A percentile compares a stretch with the other conserved stretches of the same genome.
These are phyloP conservation scores for Laterallus jamaicensis DNA, from an alignment of 2,113 vertebrate species.

Conservation along the genomic window DNA sequence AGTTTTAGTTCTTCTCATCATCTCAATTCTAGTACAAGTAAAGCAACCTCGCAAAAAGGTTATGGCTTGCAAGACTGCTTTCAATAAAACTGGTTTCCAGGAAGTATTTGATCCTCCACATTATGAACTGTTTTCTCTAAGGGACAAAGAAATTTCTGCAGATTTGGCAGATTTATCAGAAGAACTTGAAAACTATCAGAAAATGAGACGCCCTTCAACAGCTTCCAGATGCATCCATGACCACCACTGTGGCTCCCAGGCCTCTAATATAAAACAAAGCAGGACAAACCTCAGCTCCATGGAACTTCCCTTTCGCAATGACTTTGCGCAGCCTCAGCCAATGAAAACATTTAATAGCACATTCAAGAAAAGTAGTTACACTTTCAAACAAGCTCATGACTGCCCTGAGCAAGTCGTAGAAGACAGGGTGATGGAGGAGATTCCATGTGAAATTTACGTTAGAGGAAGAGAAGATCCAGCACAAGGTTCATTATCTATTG, in stretches of 20 bases:
- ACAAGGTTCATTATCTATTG: constrained; percentile 94
- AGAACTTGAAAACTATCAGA: constrained; percentile 95
- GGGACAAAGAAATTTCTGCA: constrained; percentile 96
- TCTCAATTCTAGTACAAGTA: constrained; percentile 97
- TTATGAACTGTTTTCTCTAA: constrained; percentile 95
- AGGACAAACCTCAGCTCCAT: constrained; percentile 93
- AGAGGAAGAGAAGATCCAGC: constrained; percentile 83
- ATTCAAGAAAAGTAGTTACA: constrained; percentile 97
- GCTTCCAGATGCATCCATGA: constrained; percentile 95
- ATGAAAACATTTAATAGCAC: constrained; percentile 99
- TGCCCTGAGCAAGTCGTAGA: constrained; percentile 94
- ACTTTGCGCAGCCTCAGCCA: constrained; percentile 96
- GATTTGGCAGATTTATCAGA: constrained; percentile 95
- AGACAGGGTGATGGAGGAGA: constrained; percentile 95
- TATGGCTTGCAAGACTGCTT: constrained; percentile 90
- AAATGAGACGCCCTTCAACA: constrained; percentile 89
- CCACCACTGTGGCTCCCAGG: constrained; percentile 94
- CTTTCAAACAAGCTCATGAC: constrained; percentile 94
- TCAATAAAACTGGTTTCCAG: constrained; percentile 95
- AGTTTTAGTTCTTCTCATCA: constrained; percentile 93
- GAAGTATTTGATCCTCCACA: constrained; percentile 98
- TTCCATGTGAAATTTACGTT: constrained; percentile 94
- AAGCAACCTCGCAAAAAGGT: constrained; percentile 99
- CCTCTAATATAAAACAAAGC: constrained; percentile 85
- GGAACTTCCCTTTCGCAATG: constrained; percentile 95